phyloP scores from a whole-genome alignment of 35 echinoderm and acorn worm genomes.

The Ptychodera flava region DNA sequence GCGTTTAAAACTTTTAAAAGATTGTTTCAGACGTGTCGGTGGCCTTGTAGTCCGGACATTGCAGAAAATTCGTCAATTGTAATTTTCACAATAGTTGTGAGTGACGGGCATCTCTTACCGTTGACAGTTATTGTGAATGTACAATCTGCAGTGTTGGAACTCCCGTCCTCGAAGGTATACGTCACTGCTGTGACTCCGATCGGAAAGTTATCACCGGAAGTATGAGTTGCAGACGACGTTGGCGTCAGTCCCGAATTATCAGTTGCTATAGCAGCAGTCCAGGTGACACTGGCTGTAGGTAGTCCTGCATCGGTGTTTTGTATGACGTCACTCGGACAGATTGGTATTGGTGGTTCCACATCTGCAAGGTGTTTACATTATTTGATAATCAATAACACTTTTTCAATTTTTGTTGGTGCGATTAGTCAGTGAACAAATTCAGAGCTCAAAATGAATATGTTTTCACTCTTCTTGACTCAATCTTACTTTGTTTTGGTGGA shows the following conservation, averaged over 20 bases:
- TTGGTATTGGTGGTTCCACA: not conserved
- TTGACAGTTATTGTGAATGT: slow-evolving; percentile 42
- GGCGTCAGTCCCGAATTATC: slow-evolving; percentile 47
- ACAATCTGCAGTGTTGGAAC: slow-evolving; percentile 29
- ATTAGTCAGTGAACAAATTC: too few species aligned
- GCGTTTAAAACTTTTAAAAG: not conserved
- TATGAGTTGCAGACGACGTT: slow-evolving; percentile 8
- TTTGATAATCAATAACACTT: too few species aligned
- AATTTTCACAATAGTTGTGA: too few species aligned
- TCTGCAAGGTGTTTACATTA: too few species aligned
- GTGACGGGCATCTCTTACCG: too few species aligned
- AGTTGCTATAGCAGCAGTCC: slow-evolving; percentile 30
- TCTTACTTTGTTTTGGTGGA: too few species aligned
- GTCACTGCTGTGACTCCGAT: slow-evolving; percentile 42
- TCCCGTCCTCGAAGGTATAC: slow-evolving; percentile 41
- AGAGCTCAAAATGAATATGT: too few species aligned
- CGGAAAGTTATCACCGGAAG: slow-evolving; percentile 36
- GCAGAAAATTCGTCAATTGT: too few species aligned
- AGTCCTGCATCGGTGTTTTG: slow-evolving; percentile 11
- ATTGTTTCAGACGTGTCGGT: not conserved
- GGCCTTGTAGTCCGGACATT: not conserved
- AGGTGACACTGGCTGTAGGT: slow-evolving; percentile 15
- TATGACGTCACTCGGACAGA: slow-evolving; percentile 29
- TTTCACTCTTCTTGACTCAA: too few species aligned
- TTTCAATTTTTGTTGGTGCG: too few species aligned